A percentile compares a stretch with the other conserved stretches of the same genome.
Evolutionary conservation across 2,888 invertebrate species (phyloP).

Genomic region (Poecilus cupreus): DNA sequence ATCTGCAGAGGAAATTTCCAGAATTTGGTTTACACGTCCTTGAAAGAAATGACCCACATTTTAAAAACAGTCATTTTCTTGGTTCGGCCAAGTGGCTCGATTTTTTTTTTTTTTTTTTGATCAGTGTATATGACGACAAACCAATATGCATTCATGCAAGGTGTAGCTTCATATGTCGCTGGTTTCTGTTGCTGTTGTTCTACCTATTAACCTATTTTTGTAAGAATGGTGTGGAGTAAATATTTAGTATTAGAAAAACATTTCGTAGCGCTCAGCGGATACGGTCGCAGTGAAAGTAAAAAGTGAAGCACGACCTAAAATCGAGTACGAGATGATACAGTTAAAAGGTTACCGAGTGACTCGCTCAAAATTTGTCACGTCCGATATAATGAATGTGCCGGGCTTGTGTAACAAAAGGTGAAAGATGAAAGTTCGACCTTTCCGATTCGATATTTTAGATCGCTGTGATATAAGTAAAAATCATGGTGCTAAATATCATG

Average conservation of each 20-base stretch:
- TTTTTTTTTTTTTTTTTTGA: no score
- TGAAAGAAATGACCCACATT: no score
- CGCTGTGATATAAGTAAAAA: conserved; percentile 31
- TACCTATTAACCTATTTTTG: no score
- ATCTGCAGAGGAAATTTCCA: no score
- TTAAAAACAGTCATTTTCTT: no score
- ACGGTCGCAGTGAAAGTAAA: conserved; percentile 15
- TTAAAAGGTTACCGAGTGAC: conserved; percentile 52
- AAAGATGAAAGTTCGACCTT: conserved; percentile 51
- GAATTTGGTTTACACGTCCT: no score
- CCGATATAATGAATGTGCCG: conserved; percentile 46
- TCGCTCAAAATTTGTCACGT: conserved; percentile 53
- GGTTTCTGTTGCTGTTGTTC: no score
- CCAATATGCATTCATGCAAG: no score
- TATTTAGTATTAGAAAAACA: neutral
- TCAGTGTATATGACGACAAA: no score
- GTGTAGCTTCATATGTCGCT: no score
- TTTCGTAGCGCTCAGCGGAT: neutral
- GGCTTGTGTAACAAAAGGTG: conserved; percentile 16
- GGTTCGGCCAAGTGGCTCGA: no score
- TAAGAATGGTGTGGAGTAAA: neutral
- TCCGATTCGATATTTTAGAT: conserved; percentile 27
- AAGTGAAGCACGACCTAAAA: conserved; percentile 30
- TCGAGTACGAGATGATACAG: conserved; percentile 43
- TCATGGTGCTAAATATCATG: conserved; percentile 30